These are phyloP conservation scores for Percina caprodes DNA, from an alignment of 2,113 vertebrate species.

Conservation along the genomic window DNA sequence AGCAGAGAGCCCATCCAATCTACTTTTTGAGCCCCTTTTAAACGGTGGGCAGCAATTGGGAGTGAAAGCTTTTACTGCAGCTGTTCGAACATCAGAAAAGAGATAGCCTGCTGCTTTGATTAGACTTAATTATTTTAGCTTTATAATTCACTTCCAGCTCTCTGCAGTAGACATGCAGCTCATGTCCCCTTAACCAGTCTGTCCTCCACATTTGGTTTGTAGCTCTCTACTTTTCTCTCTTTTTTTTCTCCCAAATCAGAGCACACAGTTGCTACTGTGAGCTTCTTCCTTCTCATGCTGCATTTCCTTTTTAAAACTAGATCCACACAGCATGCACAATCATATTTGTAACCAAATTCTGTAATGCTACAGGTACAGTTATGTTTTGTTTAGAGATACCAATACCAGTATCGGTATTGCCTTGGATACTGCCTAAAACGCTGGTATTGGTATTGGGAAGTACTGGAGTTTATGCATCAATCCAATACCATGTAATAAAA, in stretches of 20 bases:
- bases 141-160: slow-evolving; percentile 28
- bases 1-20: background rate
- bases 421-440: no score
- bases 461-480: no score
- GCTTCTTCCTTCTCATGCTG: slow-evolving; percentile 35
- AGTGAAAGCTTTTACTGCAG: slow-evolving; percentile 5
- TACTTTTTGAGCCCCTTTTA: slow-evolving; percentile 18
- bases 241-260: slow-evolving; percentile 20
- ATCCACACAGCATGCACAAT: background rate
- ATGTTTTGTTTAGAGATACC: background rate
- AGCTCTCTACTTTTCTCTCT: slow-evolving; percentile 22
- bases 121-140: slow-evolving; percentile 36
- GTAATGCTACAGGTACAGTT: background rate
- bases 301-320: slow-evolving; percentile 23
- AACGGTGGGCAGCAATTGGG: background rate
- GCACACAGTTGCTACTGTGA: slow-evolving; percentile 1
- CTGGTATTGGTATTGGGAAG: no score
- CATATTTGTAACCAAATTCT: slow-evolving; percentile 1
- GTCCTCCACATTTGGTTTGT: slow-evolving; percentile 35
- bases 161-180: slow-evolving; percentile 43
- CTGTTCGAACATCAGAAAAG: slow-evolving; percentile 11
- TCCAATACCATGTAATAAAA: no score
- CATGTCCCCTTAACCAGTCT: slow-evolving; percentile 32
- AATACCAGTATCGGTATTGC: no score
- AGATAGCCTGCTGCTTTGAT: slow-evolving; percentile 29